Base-by-base conservation (phyloP, 2,797 vertebrate genomes). In the Chaunax sp. region DNA sequence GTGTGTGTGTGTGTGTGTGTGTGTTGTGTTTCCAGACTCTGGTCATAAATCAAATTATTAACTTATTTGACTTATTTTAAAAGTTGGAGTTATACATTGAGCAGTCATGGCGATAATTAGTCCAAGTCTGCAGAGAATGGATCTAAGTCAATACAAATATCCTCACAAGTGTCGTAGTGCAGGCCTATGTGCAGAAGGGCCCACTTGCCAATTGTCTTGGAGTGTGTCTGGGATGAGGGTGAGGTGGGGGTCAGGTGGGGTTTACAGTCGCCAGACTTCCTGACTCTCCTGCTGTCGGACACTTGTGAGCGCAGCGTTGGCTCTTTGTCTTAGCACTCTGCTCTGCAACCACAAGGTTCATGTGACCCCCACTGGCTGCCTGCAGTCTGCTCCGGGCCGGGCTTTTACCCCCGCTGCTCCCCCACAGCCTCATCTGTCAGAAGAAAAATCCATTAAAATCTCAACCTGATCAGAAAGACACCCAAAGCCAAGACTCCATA, bases 191-290 rank as follows among this genome's bases (percentile, higher is more conserved):
- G 26, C 41, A 38, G 46, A 44, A 69, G 68, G 60, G 60, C 55
- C 63, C 1, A 16, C 45, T 57, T 56, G 68, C 57, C 14, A 37
- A 40, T 13, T 66, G 77, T 76, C 57, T 64, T 38, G 26, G 33
- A 53, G 80, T 35, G 38, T 57, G 75, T 73, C 22, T 65, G 67
- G 51, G 63, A 57, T n/a, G 38, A 64, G 47, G 41, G 22, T 90
- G 90, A 86, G 68, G 53, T 50, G 57, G 65, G 80, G 81, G 45
- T 92, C 84, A 92, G 84, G 83, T 83, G 79, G 83, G 87, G 90
- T 89, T 92, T 93, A 91, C 75, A 93, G 92, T 88, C 91, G 92
- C 94, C 95, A 96, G 95, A 97, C 95, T 95, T 95, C 90, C 94
- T 96, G 95, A 92, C 96, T 96, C 95, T 96, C 78, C 55, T 72